Evolutionary conservation across 1,140 invertebrate genomes (phyloP).

Genomic region (Manduca sexta): DNA sequence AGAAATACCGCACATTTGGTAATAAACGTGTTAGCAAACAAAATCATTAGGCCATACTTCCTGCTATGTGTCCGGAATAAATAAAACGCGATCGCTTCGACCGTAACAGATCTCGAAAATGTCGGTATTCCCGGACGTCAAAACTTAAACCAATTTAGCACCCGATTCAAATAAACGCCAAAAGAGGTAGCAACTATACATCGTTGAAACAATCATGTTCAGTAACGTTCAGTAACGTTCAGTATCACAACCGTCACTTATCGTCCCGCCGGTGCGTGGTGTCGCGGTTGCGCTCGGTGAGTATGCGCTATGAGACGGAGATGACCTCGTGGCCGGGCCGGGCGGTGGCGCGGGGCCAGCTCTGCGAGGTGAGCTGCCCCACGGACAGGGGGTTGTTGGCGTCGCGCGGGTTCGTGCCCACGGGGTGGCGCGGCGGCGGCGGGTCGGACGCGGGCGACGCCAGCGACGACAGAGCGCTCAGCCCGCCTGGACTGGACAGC

Average conservation of each 20-base stretch:
- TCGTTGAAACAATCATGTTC: slow-evolving; percentile 2
- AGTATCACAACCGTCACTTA: slow-evolving; percentile 49
- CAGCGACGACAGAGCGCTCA: slow-evolving; percentile 84
- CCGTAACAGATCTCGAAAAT: slow-evolving; percentile 26
- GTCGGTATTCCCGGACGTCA: slow-evolving; percentile 34
- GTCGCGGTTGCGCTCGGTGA: slow-evolving; percentile 19
- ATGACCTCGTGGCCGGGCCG: slow-evolving; percentile 60
- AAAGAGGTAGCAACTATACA: slow-evolving; percentile 1
- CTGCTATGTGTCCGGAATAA: neutral
- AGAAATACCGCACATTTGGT: slow-evolving; percentile 39
- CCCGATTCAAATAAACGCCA: slow-evolving; percentile 27
- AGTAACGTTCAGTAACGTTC: slow-evolving; percentile 9
- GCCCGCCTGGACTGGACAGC: slow-evolving; percentile 84
- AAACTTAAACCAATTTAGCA: slow-evolving; percentile 28
- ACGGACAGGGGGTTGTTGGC: slow-evolving; percentile 93
- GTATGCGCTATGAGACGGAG: slow-evolving; percentile 63
- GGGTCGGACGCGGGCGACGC: slow-evolving; percentile 82
- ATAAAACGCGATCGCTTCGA: neutral
- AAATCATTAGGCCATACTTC: slow-evolving; percentile 41
- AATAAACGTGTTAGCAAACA: slow-evolving; percentile 10
- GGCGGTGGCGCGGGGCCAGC: slow-evolving; percentile 50
- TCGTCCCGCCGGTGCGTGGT: slow-evolving; percentile 14
- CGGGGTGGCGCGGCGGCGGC: slow-evolving; percentile 81
- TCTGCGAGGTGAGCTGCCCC: slow-evolving; percentile 84
- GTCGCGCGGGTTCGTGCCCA: slow-evolving; percentile 92